Base-by-base conservation (phyloP, 2,797 vertebrate genomes). In the Cryptoprocta ferox region DNA sequence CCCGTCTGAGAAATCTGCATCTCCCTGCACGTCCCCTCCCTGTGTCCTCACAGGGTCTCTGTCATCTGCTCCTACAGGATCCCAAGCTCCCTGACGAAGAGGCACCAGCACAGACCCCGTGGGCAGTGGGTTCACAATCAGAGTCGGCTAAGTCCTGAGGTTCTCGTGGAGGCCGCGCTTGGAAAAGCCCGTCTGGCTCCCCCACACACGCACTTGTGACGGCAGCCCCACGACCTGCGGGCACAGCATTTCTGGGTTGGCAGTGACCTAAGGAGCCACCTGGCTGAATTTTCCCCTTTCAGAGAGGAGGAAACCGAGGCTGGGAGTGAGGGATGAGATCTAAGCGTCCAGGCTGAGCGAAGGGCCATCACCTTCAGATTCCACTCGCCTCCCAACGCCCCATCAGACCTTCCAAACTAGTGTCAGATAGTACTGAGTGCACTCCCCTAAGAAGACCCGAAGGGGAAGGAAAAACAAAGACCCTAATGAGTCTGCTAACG, bases 181-280 rank as follows among this genome's bases (percentile, higher is more conserved):
- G n/a, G 53, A 24, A 32, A 65, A 48, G 63, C 18, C 4, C 1
- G 0, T 42, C 61, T 18, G 0, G 2, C 24, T 1, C 1, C 5
- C 28, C 28, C 5, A 16, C n/a, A 21, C 30, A 11, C 21, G 21
- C 8, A 1, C 56, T 2, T 5, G 59, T 3, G 13, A 21, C 26
- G 10, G 4, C 39, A 48, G 6, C n/a, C 28, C 4, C 12, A 14
- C 13, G 16, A 9, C n/a, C 70, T 39, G 0, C 21, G 1, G 35
- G 56, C 88, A 66, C 6, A 9, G 2, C 10, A 1, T 0, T 1
- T 13, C 42, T 0, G 4, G 45, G 35, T 39, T 1, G 28, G 66
- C 19, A 15, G 4, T 13, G 35, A 3, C 39, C 50, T 7, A 5
- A 1, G 30, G 15, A 30, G 6, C 9, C 5, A 0, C 4, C 30